These are phyloP conservation scores for Anableps anableps DNA, from an alignment of 2,797 vertebrate genomes.

Conservation along the genomic window DNA sequence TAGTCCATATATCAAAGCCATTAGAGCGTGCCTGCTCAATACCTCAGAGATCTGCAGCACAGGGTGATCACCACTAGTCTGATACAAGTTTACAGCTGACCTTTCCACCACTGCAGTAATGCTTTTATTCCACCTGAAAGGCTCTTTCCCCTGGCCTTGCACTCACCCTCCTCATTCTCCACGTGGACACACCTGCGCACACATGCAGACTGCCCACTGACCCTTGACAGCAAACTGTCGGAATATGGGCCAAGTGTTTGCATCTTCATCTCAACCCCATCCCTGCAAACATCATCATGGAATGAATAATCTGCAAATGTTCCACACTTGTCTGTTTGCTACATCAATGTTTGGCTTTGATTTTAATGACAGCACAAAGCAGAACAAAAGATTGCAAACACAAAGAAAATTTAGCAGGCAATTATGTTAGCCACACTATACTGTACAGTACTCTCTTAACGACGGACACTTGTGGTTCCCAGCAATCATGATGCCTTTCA, in stretches of 20 bases:
- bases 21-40: constrained; percentile 83
- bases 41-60: constrained; percentile 82
- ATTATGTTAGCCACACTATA: constrained; percentile 12
- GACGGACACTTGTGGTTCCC: constrained; percentile 32
- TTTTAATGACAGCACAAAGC: constrained; percentile 10
- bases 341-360: constrained; percentile 16
- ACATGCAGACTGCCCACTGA: constrained; percentile 35
- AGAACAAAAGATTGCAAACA: constrained; percentile 24
- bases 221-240: constrained; percentile 47
- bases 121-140: constrained; percentile 81
- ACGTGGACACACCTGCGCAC: constrained; percentile 22
- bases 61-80: constrained; percentile 82
- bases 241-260: constrained; percentile 50
- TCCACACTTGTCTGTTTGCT: constrained; percentile 25
- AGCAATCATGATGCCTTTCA: constrained; percentile 67
- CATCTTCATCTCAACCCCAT: constrained; percentile 37
- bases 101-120: constrained; percentile 81
- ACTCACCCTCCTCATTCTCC: constrained; percentile 46
- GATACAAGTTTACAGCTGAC: constrained; percentile 85
- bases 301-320: constrained; percentile 41
- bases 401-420: constrained; percentile 25
- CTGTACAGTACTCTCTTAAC: constrained; percentile 11
- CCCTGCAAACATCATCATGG: constrained; percentile 31
- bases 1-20: constrained; percentile 83
- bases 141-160: constrained; percentile 67